phyloP scores from a whole-genome alignment of 1,140 invertebrate genomes.

The Idris sp. region DNA sequence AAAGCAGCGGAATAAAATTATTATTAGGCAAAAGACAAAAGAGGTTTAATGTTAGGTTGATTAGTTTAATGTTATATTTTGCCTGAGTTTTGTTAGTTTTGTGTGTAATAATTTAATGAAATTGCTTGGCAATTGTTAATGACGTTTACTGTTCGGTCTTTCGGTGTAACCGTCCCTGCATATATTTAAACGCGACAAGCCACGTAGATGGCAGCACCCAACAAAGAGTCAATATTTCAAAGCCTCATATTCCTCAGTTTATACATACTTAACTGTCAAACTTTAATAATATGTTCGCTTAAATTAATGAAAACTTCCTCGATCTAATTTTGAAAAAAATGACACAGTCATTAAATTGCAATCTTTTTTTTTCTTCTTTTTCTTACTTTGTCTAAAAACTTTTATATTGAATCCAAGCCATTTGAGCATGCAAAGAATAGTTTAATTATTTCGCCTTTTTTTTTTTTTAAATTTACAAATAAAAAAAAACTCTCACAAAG shows the following conservation, averaged over 20 bases:
- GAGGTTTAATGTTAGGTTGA: background rate
- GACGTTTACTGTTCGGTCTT: conserved; percentile 26
- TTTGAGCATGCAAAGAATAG: too few species aligned
- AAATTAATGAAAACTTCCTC: conserved; percentile 4
- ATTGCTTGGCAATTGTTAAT: conserved; percentile 14
- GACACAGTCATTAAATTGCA: conserved; percentile 6
- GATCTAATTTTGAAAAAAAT: too few species aligned
- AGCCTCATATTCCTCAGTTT: conserved; percentile 1
- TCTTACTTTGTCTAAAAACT: too few species aligned
- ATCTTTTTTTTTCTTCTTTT: too few species aligned
- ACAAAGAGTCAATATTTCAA: conserved; percentile 26
- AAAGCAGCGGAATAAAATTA: too few species aligned
- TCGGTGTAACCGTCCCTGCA: conserved; percentile 20
- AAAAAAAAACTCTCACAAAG: too few species aligned
- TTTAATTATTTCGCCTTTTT: too few species aligned
- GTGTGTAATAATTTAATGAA: conserved; percentile 12
- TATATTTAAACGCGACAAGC: conserved; percentile 25
- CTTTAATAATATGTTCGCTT: conserved; percentile 3
- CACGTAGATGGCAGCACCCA: conserved; percentile 27
- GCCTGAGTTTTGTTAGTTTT: too few species aligned
- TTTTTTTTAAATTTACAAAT: background rate
- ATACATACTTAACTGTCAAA: conserved; percentile 13
- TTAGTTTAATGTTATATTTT: background rate
- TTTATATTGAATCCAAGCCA: too few species aligned
- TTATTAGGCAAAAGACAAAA: too few species aligned